Evolutionary conservation across 1,140 invertebrate species (phyloP).

Genomic region (Rhagoletis pomonella): DNA sequence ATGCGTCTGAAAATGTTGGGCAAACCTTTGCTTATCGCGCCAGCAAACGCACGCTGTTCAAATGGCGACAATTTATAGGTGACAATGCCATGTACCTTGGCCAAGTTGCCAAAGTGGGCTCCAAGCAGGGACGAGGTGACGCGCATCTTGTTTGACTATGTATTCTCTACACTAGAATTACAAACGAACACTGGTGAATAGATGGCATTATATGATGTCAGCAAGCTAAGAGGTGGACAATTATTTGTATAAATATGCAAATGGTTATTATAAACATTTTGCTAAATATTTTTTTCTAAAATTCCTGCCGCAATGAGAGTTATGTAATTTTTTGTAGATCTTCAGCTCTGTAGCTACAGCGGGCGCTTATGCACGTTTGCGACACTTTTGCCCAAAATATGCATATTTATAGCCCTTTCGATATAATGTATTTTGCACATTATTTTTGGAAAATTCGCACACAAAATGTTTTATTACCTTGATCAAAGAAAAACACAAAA

Average conservation of each 20-base stretch:
- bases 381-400: conserved; percentile 37
- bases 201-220: not conserved
- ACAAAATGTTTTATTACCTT: conserved; percentile 42
- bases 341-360: conserved; percentile 10
- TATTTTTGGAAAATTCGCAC: conserved; percentile 45
- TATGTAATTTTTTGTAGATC: conserved; percentile 55
- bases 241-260: conserved; percentile 70
- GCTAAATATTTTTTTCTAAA: not conserved
- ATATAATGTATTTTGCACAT: conserved; percentile 28
- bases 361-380: conserved; percentile 31
- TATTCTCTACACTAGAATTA: conserved; percentile 48
- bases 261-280: conserved; percentile 73
- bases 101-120: conserved; percentile 85
- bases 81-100: conserved; percentile 87
- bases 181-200: conserved; percentile 26
- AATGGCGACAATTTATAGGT: conserved; percentile 89
- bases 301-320: conserved; percentile 21
- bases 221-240: conserved; percentile 65
- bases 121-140: conserved; percentile 75
- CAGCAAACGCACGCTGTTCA: conserved; percentile 90
- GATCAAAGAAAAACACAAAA: conserved; percentile 47
- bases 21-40: conserved; percentile 84
- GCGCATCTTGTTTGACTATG: conserved; percentile 66
- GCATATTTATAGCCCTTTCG: conserved; percentile 50
- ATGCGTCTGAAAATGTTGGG: conserved; percentile 85